Conservation (phyloP, 2,888 invertebrate species). For the Prosapia bicincta region DNA sequence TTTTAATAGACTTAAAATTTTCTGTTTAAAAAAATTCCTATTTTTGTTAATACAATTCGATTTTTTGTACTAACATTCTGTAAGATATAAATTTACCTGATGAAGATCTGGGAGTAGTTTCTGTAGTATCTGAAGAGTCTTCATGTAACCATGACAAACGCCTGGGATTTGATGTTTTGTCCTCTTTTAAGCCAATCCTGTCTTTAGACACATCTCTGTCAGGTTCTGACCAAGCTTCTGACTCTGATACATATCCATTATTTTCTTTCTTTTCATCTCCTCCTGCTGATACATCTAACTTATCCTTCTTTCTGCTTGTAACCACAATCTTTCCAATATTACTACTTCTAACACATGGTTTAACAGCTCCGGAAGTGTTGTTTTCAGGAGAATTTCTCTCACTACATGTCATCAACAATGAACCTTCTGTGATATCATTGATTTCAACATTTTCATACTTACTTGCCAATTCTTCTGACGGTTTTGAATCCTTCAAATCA, state of each 20-base stretch:
- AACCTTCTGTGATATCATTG: slow-evolving; percentile 17
- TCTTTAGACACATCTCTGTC: slow-evolving; percentile 77
- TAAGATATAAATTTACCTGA: slow-evolving; percentile 9
- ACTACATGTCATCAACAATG: slow-evolving; percentile 6
- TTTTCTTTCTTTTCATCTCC: not conserved
- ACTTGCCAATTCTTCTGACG: not conserved
- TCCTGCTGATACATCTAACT: not conserved
- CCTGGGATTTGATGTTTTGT: slow-evolving; percentile 25
- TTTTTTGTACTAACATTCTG: too few species aligned
- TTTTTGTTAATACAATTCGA: too few species aligned
- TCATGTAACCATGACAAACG: slow-evolving; percentile 14
- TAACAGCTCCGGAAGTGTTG: not conserved
- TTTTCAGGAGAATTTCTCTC: not conserved
- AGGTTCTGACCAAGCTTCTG: slow-evolving; percentile 85
- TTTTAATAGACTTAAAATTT: too few species aligned
- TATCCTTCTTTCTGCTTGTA: slow-evolving; percentile 23
- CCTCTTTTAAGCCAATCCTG: slow-evolving; percentile 59
- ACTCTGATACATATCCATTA: slow-evolving; percentile 55
- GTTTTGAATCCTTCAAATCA: not conserved
- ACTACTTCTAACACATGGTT: slow-evolving; percentile 10
- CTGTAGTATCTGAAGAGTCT: slow-evolving; percentile 29
- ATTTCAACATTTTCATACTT: not conserved
- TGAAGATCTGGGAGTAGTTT: slow-evolving; percentile 11
- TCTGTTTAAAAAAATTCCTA: too few species aligned
- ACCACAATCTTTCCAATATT: slow-evolving; percentile 26